Evolutionary conservation across 2,113 vertebrate species (phyloP).

Genomic region (Scomber scombrus): DNA sequence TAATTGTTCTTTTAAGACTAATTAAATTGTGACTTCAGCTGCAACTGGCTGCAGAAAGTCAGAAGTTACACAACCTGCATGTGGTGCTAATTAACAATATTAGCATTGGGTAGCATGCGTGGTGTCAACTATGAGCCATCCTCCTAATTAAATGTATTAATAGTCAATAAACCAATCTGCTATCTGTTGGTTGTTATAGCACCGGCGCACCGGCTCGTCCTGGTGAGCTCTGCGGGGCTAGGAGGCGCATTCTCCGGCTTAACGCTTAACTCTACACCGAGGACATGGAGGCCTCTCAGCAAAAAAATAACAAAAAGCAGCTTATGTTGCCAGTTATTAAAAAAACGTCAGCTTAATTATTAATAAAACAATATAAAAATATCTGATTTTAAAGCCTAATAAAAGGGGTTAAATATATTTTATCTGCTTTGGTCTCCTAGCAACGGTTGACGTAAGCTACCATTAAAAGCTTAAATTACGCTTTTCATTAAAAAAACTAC

Average conservation of each 20-base stretch:
- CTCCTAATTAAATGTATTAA: no score
- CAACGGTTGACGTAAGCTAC: neutral
- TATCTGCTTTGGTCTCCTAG: neutral
- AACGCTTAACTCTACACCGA: constrained; percentile 29
- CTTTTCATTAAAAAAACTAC: no score
- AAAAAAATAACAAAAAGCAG: neutral
- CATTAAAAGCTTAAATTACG: rapidly evolving
- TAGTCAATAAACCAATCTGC: no score
- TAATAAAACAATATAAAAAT: no score
- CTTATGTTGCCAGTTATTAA: neutral
- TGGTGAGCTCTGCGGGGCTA: no score
- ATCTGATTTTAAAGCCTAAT: no score
- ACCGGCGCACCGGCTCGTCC: no score
- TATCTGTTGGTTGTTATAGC: neutral
- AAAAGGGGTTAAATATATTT: neutral
- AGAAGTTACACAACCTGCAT: neutral
- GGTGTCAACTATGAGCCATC: no score
- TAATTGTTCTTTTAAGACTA: no score
- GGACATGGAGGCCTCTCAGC: constrained; percentile 41
- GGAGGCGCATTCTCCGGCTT: neutral
- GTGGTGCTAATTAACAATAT: neutral
- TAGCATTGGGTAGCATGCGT: no score
- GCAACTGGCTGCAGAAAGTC: neutral
- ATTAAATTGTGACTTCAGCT: no score
- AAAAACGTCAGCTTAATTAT: no score